A percentile compares a stretch with the other conserved stretches of the same genome.
phyloP scores from a whole-genome alignment of 1,140 invertebrate genomes.

The Gryon sp. region DNA sequence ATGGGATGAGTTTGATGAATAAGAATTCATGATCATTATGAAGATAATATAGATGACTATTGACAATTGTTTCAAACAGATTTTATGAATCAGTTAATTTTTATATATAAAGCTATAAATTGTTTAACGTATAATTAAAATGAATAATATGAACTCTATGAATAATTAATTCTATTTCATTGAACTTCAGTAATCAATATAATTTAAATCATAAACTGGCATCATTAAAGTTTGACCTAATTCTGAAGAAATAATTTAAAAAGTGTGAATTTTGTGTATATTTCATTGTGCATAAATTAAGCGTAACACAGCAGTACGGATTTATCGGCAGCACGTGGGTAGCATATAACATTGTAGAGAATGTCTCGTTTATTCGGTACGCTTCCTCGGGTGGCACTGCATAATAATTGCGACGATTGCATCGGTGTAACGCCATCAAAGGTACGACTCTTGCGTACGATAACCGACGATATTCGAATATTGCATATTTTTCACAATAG shows the following conservation, averaged over 20 bases:
- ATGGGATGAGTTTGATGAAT: no score
- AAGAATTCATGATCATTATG: no score
- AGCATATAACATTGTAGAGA: slow-evolving; percentile 38
- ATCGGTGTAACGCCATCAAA: slow-evolving; percentile 49
- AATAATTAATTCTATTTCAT: no score
- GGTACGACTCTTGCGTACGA: slow-evolving; percentile 53
- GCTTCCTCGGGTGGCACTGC: slow-evolving; percentile 57
- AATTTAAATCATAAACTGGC: no score
- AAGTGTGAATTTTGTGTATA: slow-evolving; percentile 51
- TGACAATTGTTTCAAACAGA: no score
- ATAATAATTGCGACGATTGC: slow-evolving; percentile 59
- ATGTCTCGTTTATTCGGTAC: slow-evolving; percentile 61
- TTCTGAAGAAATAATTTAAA: slow-evolving; percentile 32
- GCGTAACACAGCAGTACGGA: slow-evolving; percentile 26
- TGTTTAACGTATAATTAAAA: no score
- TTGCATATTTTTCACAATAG: slow-evolving; percentile 75
- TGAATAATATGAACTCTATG: no score
- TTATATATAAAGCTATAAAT: no score
- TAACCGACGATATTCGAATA: slow-evolving; percentile 70
- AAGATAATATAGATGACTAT: no score
- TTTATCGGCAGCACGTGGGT: slow-evolving; percentile 45
- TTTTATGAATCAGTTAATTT: no score
- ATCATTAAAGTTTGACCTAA: no score
- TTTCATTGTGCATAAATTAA: slow-evolving; percentile 53
- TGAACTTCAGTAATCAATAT: no score